These are phyloP conservation scores for Melanotaenia duboulayi DNA, from an alignment of 2,113 vertebrate genomes.

Conservation along the genomic window DNA sequence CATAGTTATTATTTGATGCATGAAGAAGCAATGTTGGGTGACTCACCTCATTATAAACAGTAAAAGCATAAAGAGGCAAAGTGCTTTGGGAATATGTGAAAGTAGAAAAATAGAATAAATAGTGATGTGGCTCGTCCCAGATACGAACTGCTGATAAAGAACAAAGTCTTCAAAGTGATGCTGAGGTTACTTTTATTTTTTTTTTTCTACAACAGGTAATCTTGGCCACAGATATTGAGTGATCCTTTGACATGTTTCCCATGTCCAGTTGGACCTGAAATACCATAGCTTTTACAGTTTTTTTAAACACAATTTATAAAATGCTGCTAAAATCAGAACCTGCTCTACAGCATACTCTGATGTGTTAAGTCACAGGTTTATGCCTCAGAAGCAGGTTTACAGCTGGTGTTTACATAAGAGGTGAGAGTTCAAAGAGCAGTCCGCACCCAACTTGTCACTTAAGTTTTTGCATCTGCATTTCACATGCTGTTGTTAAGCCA, in stretches of 20 bases:
- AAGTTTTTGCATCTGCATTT: slow-evolving; percentile 6
- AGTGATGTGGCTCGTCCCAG: too few relatives aligned
- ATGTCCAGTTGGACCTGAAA: neutral
- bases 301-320: neutral
- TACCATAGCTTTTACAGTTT: neutral
- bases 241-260: neutral
- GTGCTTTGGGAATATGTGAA: too few relatives aligned
- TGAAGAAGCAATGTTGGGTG: neutral
- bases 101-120: too few relatives aligned
- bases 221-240: neutral
- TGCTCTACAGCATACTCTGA: neutral
- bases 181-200: neutral
- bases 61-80: too few relatives aligned
- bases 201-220: neutral
- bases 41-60: too few relatives aligned
- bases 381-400: neutral
- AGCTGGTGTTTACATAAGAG: neutral
- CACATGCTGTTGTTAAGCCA: slow-evolving; percentile 40
- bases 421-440: neutral
- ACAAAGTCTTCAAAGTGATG: neutral
- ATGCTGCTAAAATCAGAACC: neutral
- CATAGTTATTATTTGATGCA: neutral
- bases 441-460: neutral
- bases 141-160: neutral
- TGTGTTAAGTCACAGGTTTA: neutral